Conservation (phyloP, 2,797 vertebrate genomes). For the Ptychadena robeensis region DNA sequence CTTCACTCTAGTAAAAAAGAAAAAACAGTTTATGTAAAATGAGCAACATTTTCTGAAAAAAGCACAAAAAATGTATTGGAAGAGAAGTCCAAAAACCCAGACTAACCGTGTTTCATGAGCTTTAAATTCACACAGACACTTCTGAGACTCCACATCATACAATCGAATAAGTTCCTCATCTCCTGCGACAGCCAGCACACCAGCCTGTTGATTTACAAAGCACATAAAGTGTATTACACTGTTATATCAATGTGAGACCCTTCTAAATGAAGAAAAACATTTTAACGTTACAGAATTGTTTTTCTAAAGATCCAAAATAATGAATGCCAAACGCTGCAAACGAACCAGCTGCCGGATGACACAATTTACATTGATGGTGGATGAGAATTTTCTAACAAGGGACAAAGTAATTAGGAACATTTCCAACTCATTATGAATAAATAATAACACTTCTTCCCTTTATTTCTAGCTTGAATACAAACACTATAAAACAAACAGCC, state of each 20-base stretch:
- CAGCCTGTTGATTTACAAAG: slow-evolving; percentile 75
- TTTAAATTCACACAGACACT: slow-evolving; percentile 87
- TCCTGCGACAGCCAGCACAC: slow-evolving; percentile 84
- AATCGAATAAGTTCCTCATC: slow-evolving; percentile 87
- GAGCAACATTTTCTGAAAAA: neutral
- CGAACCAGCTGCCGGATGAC: neutral
- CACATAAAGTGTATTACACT: neutral
- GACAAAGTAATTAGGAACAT: neutral
- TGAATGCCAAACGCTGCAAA: neutral
- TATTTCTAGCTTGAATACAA: neutral
- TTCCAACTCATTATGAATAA: neutral
- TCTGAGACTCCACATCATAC: slow-evolving; percentile 78
- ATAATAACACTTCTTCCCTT: neutral
- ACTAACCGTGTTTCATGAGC: slow-evolving; percentile 93
- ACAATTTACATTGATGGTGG: neutral
- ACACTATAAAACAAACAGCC: too few species aligned
- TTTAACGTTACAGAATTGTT: neutral
- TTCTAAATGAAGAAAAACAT: slow-evolving; percentile 3
- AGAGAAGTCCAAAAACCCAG: neutral
- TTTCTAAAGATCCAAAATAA: neutral
- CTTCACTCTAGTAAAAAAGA: slow-evolving; percentile 82
- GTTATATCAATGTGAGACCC: neutral
- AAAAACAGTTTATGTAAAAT: neutral
- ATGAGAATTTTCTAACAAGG: neutral
- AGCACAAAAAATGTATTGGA: neutral